Conservation (phyloP, 2,113 vertebrate genomes). For the Bubo bubo region DNA sequence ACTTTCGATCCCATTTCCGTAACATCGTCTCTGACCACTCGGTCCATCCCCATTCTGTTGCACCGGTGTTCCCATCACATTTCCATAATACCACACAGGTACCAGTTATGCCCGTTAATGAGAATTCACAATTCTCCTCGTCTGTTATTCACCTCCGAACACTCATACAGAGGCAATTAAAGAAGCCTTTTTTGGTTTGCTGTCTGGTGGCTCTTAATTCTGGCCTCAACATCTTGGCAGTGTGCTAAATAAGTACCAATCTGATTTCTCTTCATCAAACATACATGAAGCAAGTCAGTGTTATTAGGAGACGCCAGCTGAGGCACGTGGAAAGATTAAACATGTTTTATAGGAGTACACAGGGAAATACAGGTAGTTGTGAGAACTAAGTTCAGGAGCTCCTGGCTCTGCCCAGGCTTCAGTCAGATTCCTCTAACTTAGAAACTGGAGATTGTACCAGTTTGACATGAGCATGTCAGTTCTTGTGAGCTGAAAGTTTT, state of each 20-base stretch:
- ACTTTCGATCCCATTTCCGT: not conserved
- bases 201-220: not conserved
- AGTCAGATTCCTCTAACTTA: not conserved
- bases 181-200: not conserved
- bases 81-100: not conserved
- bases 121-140: not conserved
- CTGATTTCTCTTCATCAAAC: not conserved
- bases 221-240: not conserved
- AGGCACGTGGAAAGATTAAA: not conserved
- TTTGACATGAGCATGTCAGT: fast-evolving
- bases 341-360: not conserved
- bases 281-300: not conserved
- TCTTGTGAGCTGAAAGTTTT: not conserved
- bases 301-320: not conserved
- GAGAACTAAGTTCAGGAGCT: not conserved
- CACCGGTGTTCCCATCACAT: not conserved
- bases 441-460: not conserved
- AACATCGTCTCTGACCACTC: not conserved
- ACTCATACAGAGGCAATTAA: not conserved
- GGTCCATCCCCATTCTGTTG: fast-evolving
- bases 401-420: not conserved
- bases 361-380: not conserved
- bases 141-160: not conserved
- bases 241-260: not conserved
- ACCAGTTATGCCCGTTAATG: not conserved